A percentile compares a stretch with the other conserved stretches of the same genome.
phyloP scores from a whole-genome alignment of 2,888 invertebrate species.

The Ormyrus nitidulus region DNA sequence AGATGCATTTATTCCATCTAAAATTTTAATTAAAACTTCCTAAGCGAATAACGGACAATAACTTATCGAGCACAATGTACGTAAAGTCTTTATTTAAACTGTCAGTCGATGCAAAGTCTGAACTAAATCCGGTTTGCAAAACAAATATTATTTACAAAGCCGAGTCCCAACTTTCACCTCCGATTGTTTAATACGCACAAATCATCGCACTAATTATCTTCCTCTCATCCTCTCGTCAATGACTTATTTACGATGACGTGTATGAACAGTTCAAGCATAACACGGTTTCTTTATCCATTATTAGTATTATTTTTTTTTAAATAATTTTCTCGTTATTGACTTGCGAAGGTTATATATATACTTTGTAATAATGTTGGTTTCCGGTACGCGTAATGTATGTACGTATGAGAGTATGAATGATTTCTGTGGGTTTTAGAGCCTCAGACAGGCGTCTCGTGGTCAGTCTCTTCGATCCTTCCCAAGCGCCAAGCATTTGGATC shows the following conservation, averaged over 20 bases:
- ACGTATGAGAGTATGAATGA: slow-evolving; percentile 2
- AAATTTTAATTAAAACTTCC: neutral
- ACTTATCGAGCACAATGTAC: too few species aligned
- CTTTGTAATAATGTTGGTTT: slow-evolving; percentile 11
- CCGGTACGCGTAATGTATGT: neutral
- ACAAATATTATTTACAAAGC: neutral
- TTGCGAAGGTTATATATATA: slow-evolving; percentile 18
- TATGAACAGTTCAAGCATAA: slow-evolving; percentile 30
- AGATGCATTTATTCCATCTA: neutral
- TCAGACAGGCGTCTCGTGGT: slow-evolving; percentile 89
- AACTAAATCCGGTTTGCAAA: neutral
- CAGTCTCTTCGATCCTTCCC: slow-evolving; percentile 88
- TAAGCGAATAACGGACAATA: neutral
- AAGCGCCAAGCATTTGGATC: slow-evolving; percentile 89
- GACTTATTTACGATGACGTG: neutral
- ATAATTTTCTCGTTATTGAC: slow-evolving; percentile 31
- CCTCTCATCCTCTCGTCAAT: neutral
- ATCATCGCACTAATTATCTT: slow-evolving; percentile 17
- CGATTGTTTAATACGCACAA: slow-evolving; percentile 36
- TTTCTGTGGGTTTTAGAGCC: slow-evolving; percentile 24
- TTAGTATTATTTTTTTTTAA: neutral
- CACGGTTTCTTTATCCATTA: neutral
- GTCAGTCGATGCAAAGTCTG: too few species aligned
- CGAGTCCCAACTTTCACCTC: neutral
- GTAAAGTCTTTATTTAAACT: too few species aligned